phyloP scores from a whole-genome alignment of 1,140 invertebrate genomes.

The Lasioglossum baleicum region DNA sequence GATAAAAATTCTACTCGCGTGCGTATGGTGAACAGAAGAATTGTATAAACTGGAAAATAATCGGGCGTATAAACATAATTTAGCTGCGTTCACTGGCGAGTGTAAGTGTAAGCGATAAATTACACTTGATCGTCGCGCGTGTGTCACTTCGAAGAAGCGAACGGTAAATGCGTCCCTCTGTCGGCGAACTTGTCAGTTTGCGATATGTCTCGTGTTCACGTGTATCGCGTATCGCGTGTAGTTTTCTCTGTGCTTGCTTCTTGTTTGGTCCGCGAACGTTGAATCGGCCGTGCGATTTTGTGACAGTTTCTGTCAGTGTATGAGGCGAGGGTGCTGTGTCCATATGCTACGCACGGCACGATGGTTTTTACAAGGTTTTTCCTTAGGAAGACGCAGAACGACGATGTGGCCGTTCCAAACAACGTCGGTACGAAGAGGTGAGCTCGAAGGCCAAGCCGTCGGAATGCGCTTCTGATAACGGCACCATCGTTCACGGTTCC shows the following conservation, averaged over 20 bases:
- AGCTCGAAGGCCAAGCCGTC: conserved; percentile 33
- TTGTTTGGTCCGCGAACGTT: conserved; percentile 3
- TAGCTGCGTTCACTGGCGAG: background rate
- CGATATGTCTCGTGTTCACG: conserved; percentile 35
- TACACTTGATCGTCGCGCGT: conserved; percentile 8
- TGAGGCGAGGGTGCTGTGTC: conserved; percentile 24
- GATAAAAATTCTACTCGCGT: background rate
- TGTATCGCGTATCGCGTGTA: conserved; percentile 17
- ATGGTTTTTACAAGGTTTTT: conserved; percentile 70
- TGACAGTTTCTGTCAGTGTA: conserved; percentile 20
- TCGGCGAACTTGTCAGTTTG: conserved; percentile 20
- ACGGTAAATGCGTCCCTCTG: conserved; percentile 36
- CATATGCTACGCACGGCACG: conserved; percentile 59
- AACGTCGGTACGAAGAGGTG: conserved; percentile 54
- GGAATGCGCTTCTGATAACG: conserved; percentile 44
- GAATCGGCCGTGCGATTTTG: conserved; percentile 24
- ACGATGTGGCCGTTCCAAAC: conserved; percentile 31
- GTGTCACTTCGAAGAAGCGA: background rate
- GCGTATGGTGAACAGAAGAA: background rate
- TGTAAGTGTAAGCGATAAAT: conserved; percentile 1
- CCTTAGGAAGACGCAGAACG: conserved; percentile 54
- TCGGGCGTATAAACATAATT: background rate
- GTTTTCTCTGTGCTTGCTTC: conserved; percentile 21
- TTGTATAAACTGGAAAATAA: background rate
- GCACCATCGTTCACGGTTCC: conserved; percentile 32